Evolutionary conservation across 2,888 invertebrate species (phyloP).

Genomic region (Escarpia spicata): DNA sequence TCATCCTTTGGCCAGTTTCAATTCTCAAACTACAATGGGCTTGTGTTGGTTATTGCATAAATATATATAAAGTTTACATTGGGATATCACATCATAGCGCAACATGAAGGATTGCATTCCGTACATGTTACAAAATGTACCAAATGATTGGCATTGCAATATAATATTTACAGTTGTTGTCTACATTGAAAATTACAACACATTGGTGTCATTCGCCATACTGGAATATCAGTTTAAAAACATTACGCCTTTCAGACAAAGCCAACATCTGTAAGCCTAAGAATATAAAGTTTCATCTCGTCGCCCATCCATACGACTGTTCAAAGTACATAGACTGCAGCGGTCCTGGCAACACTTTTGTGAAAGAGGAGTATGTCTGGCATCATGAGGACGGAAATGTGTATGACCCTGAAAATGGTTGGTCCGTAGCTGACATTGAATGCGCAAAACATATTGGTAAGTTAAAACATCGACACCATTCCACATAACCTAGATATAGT

Average conservation of each 20-base stretch:
- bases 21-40: no score
- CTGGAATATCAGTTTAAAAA: no score
- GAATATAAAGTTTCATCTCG: background rate
- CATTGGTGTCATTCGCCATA: background rate
- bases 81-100: background rate
- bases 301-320: background rate
- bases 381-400: background rate
- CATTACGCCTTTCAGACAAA: background rate
- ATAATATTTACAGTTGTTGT: background rate
- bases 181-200: background rate
- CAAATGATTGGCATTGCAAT: background rate
- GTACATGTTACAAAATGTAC: background rate
- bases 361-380: background rate
- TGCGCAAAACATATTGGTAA: background rate
- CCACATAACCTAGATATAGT: background rate
- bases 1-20: no score
- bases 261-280: background rate
- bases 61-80: background rate
- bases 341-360: background rate
- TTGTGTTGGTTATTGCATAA: no score
- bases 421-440: background rate
- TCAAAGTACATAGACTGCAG: background rate
- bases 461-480: background rate
- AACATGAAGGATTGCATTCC: background rate
- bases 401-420: background rate